phyloP scores from a whole-genome alignment of 2,888 invertebrate genomes.

The Erebia aethiops region DNA sequence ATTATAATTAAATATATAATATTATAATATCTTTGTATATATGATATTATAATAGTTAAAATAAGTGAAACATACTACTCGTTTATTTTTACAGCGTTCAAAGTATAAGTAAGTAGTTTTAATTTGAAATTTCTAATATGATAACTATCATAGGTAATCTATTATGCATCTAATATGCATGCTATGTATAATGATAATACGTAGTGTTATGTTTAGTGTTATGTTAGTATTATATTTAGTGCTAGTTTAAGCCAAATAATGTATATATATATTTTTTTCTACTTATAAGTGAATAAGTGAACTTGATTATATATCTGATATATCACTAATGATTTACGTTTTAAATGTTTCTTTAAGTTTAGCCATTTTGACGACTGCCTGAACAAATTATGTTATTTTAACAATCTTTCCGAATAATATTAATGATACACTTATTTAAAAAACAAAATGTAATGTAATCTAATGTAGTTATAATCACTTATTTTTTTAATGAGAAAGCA shows the following conservation, averaged over 20 bases:
- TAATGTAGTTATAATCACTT: no score
- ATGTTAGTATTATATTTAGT: not conserved
- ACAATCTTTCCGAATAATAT: not conserved
- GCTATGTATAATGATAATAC: conserved; percentile 16
- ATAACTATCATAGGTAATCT: conserved; percentile 6
- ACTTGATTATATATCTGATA: no score
- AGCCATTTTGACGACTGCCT: not conserved
- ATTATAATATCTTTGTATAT: not conserved
- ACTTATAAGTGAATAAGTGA: no score
- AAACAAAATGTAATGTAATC: no score
- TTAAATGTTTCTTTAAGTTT: no score
- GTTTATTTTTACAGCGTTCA: conserved; percentile 14
- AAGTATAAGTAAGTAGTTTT: not conserved
- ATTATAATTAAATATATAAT: not conserved
- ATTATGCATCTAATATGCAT: conserved; percentile 25
- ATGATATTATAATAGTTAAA: not conserved
- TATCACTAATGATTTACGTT: not conserved
- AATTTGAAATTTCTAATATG: conserved; percentile 4
- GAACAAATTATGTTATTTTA: not conserved
- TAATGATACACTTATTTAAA: not conserved
- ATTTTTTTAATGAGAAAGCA: no score
- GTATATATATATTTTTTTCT: no score
- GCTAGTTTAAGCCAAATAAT: not conserved
- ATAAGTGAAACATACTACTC: conserved; percentile 15
- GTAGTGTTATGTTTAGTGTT: not conserved